phyloP scores from a whole-genome alignment of 2,113 vertebrate species.

The Rhineura floridana region DNA sequence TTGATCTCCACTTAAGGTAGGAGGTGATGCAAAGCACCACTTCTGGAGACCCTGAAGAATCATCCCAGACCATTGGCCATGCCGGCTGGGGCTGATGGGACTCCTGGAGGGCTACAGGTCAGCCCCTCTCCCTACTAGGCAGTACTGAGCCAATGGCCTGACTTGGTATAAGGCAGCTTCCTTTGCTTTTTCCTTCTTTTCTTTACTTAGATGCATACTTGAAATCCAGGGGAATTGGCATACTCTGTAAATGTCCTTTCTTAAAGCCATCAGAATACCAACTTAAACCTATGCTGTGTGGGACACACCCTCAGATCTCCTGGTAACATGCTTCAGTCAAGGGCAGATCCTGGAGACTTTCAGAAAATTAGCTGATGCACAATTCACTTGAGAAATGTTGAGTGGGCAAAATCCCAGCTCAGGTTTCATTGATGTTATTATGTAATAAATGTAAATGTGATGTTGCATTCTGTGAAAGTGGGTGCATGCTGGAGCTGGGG shows the following conservation, averaged over 20 bases:
- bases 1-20: no score
- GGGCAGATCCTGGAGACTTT: background rate
- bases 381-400: rapidly evolving
- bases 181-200: background rate
- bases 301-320: background rate
- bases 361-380: background rate
- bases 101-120: no score
- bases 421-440: no score
- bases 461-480: background rate
- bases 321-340: background rate
- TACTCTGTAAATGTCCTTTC: background rate
- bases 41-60: background rate
- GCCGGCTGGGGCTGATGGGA: no score
- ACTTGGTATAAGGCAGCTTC: no score
- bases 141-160: no score
- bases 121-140: no score
- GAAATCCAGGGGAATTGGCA: background rate
- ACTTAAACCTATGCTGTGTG: background rate
- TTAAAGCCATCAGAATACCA: background rate
- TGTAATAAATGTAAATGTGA: background rate
- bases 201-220: background rate
- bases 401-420: background rate
- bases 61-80: background rate
- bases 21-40: background rate
- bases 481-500: background rate